Conservation (phyloP, 2,797 vertebrate species). For the Malurus leucopterus region DNA sequence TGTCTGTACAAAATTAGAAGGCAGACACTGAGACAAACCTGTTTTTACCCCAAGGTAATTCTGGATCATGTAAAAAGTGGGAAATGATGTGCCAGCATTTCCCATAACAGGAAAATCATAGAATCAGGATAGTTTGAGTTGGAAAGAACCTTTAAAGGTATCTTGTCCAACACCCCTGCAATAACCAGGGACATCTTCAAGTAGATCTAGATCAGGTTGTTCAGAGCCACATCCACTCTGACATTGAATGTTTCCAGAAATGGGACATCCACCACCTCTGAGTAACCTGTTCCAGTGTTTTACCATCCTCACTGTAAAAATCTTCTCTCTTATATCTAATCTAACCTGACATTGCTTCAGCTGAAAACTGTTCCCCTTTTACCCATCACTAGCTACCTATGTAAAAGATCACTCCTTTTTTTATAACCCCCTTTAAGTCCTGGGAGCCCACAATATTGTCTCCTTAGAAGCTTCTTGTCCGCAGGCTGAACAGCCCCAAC, state of each 20-base stretch:
- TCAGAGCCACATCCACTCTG: neutral
- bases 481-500: neutral
- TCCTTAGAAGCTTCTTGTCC: neutral
- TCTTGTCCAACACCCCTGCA: neutral
- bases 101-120: neutral
- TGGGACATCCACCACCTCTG: neutral
- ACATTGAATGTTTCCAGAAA: neutral
- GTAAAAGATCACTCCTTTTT: neutral
- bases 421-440: neutral
- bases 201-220: neutral
- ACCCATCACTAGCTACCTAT: neutral
- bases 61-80: neutral
- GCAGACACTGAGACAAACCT: neutral
- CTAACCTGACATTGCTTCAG: neutral
- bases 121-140: neutral
- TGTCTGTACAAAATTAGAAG: constrained; percentile 28
- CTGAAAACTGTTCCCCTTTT: neutral
- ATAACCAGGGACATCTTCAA: neutral
- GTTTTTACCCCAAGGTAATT: constrained; percentile 1
- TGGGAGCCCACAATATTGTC: neutral
- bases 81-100: neutral
- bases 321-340: neutral
- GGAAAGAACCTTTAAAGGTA: neutral
- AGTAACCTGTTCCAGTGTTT: neutral
- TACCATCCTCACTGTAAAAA: neutral